Evolutionary conservation across 1,140 invertebrate genomes (phyloP).

Genomic region (Drosophila burlai): DNA sequence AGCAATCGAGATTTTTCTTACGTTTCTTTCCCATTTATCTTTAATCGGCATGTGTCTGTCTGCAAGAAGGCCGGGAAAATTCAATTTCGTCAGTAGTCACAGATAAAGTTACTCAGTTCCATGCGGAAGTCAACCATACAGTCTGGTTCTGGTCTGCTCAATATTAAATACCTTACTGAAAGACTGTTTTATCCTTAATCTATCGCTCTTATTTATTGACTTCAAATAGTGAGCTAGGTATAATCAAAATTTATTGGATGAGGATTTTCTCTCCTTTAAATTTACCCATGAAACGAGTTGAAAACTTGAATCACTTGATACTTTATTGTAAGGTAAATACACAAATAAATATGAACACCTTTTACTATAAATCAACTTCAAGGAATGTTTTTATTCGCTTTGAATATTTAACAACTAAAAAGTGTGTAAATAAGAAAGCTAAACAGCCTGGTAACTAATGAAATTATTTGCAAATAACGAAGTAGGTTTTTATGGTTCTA

Average conservation of each 20-base stretch:
- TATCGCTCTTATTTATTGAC: too few species aligned
- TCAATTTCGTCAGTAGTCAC: slow-evolving; percentile 9
- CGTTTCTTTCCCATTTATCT: slow-evolving; percentile 35
- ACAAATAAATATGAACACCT: background rate
- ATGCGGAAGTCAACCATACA: background rate
- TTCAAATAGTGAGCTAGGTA: too few species aligned
- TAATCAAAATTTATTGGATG: too few species aligned
- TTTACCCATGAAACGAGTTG: too few species aligned
- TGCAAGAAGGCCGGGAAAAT: slow-evolving; percentile 25
- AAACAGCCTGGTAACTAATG: background rate
- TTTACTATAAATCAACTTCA: background rate
- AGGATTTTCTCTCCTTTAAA: too few species aligned
- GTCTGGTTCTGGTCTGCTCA: background rate
- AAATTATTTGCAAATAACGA: background rate
- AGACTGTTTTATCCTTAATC: background rate
- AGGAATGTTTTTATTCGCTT: background rate
- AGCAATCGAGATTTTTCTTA: slow-evolving; percentile 22
- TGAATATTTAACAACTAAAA: background rate
- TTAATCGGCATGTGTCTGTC: slow-evolving; percentile 16
- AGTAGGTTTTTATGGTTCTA: too few species aligned
- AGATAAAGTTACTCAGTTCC: background rate
- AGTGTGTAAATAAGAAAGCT: background rate
- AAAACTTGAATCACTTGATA: too few species aligned
- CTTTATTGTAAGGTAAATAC: too few species aligned
- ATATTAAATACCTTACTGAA: background rate